Base-by-base conservation (phyloP, 2,888 invertebrate genomes). In the Drosophila prostipennis region DNA sequence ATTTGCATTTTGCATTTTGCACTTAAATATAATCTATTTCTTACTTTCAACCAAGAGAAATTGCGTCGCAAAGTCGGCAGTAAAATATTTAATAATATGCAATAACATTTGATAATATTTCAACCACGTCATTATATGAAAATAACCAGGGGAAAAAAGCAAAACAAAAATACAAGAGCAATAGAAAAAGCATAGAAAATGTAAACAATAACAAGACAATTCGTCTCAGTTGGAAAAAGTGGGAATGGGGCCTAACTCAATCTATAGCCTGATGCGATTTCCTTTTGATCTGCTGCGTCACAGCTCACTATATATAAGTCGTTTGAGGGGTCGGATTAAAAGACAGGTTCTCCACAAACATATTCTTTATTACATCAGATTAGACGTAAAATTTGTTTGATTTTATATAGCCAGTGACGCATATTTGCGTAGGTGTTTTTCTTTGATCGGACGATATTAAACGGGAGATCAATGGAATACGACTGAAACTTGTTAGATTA, bases 11-110 rank as follows among this genome's bases (percentile, higher is more conserved):
- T 60, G 60, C 61, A 61, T 72, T 65, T 46, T 42, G 52, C 53
- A 54, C 57, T 61, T 75, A 65, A 80, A 83, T 72, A 72, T 76
- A 78, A 43, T 64, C 34, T 37, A 45, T 8, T 46, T 54, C 26
- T 40, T 61, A 45, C 53, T 39, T 71, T 49, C 34, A 1, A 32
- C 13, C 39, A 40, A 16, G 40, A 40, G 14, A 46, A 72, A 71
- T 63, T 72, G 71, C 71, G 71, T 46, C 45, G 52, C 52, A 43
- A 39, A 36, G 65, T 46, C 32, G 36, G 37, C 29, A 16, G 39
- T 39, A 14, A 49, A 53, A 43, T 45, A 59, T 65, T 73, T 34
- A 65, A 73, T 57, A 68, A 61, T 63, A 45, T 40, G 51, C 56
- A 54, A 45, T 52, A 55, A 58, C 39, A 55, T 51, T 65, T 61